phyloP scores from a whole-genome alignment of 2,797 vertebrate species.

The Notamacropus eugenii region DNA sequence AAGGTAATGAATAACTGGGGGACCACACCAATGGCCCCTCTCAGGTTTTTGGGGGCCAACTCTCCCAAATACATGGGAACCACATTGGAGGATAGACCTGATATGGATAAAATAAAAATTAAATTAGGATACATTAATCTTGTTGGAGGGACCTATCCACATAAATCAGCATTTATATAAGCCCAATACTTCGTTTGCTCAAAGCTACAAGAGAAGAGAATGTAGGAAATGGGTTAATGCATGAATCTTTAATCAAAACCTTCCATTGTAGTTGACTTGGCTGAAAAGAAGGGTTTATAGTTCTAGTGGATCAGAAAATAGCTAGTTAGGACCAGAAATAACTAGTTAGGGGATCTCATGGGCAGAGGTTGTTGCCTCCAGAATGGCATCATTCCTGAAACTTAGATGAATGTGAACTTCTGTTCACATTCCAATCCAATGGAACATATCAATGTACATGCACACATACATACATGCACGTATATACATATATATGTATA shows the following conservation, averaged over 20 bases:
- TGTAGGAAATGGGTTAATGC: not conserved
- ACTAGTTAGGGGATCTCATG: not conserved
- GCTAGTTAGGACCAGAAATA: not conserved
- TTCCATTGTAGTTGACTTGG: not conserved
- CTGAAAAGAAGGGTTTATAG: not conserved
- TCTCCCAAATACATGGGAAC: constrained; percentile 98
- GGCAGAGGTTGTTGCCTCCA: not conserved
- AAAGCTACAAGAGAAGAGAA: not conserved
- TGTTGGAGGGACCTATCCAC: not conserved
- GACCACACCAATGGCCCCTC: constrained; percentile 91
- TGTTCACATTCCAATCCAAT: not conserved
- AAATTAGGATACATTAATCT: not conserved
- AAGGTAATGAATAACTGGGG: constrained; percentile 95
- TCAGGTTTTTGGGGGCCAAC: constrained; percentile 92
- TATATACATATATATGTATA: no score
- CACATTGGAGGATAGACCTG: constrained; percentile 95
- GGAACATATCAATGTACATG: not conserved
- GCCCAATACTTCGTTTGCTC: not conserved
- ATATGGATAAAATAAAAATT: not conserved
- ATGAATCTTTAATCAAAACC: not conserved
- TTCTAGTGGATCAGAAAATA: not conserved
- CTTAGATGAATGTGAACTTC: not conserved
- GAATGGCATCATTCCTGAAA: not conserved
- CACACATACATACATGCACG: no score
- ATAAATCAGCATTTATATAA: not conserved